Evolutionary conservation across 2,113 vertebrate genomes (phyloP), one percentile per base, ranked within the genome.

Genomic region (Gallinago undulata): DNA sequence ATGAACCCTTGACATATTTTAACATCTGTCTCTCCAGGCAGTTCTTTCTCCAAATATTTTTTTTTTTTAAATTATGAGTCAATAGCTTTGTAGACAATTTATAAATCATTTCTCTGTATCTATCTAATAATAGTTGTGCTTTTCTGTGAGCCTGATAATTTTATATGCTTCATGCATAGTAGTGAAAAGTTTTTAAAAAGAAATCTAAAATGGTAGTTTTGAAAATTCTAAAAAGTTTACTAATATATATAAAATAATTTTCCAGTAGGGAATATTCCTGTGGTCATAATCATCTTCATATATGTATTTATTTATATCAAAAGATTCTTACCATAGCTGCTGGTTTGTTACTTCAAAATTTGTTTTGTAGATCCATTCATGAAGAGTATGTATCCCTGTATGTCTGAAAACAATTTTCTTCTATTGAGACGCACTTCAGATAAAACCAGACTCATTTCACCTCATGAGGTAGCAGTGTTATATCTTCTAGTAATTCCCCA

Each of bases 1-100:
- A 56, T 95, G 91, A 97, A 92, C 82, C 88, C 96, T 97, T 95
- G 88, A 89, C 92, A 92, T 95, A 95, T 87, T 96, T 96, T 96
- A 95, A 95, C 86, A 94, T 96, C 93, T 96, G 90, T 95, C 95
- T 97, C 69, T 95, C 79, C 88, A 95, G 95, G 91, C 94, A 96
- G 93, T 92, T 94, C 86, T 94, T 83, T 96, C 77, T 97, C 84
- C 72, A 96, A 97, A 96, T 94, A 90, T 78, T 84, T 92, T 93
- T 91, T 68, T 67, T 74, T 97, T 96, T 89, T 1, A 94, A 95
- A 96, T 89, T 89, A 68, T 64, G 90, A 97, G 60, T 95, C 78
- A 93, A 84, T 94, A 94, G 77, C 82, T 96, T 96, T 96, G 83
- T 90, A 89, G 91, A 91, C 84, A 72, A 96, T 84, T 90, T 97